phyloP scores from a whole-genome alignment of 2,888 invertebrate species.

The Xestia rhomboidea region DNA sequence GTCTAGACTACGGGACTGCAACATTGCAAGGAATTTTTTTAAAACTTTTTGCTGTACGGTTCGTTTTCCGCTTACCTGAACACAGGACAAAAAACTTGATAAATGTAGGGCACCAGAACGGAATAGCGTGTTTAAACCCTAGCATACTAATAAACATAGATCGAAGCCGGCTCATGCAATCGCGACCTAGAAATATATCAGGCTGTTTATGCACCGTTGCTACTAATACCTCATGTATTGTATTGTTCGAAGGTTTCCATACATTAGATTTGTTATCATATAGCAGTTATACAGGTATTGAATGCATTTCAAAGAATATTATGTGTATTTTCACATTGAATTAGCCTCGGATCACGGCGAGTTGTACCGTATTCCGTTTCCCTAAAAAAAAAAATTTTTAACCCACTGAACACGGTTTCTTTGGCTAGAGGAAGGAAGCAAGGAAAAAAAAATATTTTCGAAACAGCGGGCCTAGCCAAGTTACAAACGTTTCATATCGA shows the following conservation, averaged over 20 bases:
- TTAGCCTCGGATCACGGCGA: too few species aligned
- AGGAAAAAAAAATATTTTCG: too few species aligned
- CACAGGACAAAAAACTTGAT: conserved; percentile 38
- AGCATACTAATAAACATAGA: conserved; percentile 58
- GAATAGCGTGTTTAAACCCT: conserved; percentile 64
- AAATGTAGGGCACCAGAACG: conserved; percentile 50
- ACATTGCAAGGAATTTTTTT: not conserved
- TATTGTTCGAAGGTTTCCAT: not conserved
- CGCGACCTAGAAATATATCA: conserved; percentile 65
- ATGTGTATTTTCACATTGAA: not conserved
- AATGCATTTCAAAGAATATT: conserved; percentile 3
- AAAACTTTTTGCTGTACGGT: not conserved
- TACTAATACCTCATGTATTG: conserved; percentile 24
- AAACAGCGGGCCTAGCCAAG: too few species aligned
- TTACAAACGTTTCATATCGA: too few species aligned
- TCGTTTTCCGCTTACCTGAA: conserved; percentile 33
- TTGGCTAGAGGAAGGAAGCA: too few species aligned
- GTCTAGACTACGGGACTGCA: not conserved
- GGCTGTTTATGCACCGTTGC: conserved; percentile 51
- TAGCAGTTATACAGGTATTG: not conserved
- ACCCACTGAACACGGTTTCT: too few species aligned
- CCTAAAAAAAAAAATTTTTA: too few species aligned
- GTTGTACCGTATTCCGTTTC: too few species aligned
- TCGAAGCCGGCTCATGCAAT: conserved; percentile 66
- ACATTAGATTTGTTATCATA: not conserved